Base-by-base conservation (phyloP, 64 coral and sea anemone species). In the Pocillopora verrucosa region DNA sequence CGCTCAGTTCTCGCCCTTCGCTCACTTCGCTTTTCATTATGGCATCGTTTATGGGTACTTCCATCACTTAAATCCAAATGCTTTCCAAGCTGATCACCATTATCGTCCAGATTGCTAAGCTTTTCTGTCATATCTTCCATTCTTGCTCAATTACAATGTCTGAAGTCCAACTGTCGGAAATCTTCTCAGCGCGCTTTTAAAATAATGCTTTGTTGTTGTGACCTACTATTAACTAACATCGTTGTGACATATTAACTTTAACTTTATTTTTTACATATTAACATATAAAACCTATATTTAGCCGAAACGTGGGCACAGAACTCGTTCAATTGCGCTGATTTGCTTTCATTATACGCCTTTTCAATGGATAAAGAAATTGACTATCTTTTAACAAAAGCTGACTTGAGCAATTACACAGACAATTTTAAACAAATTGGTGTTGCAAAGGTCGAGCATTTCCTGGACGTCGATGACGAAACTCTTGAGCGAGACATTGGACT, bases 1-100 rank as follows among this genome's bases (percentile, higher is more conserved):
- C 80, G 60, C 80, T 84, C 80, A 84, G 80, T 84, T 65, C 80
- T 84, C 80, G 80, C 80, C 80, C 80, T 84, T 84, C 80, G 80
- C 80, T 84, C 60, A 0, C 73, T 75, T 36, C 34, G 73, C 73
- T 75, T 75, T 38, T 75, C 73, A 24, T 75, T 75, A 75, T 75
- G 30, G 73, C 73, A 75, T 75, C 73, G 73, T 36, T 38, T 75
- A 11, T 38, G 73, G 73, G 73, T 75, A 37, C 73, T 38, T 37
- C 11, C n/a, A 73, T 15, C n/a, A 65, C 62, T 80, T 80, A 80
- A 80, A 56, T 80, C 37, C 77, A 56, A 80, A 80, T 80, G 77
- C 77, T 80, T 20, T 80, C 36, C 77, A 80, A 56, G 34, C 11
- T 34, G 77, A 80, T 80, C 77, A 51, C 77, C 77, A 25, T 80